A percentile compares a stretch with the other conserved stretches of the same genome.
These are phyloP conservation scores for Eonycteris spelaea DNA, from an alignment of 2,113 vertebrate species.

Conservation along the genomic window DNA sequence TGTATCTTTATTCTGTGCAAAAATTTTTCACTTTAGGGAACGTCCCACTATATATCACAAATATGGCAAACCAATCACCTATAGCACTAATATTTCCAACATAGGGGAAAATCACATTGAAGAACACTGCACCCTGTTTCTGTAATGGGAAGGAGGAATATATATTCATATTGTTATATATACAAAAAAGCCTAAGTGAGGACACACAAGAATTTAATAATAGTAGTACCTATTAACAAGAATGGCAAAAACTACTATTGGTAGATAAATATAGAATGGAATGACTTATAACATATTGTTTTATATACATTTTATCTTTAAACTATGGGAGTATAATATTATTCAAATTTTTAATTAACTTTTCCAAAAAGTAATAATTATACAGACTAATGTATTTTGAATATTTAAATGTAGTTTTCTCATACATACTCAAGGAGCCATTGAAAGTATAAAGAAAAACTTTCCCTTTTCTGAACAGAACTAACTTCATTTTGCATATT, in stretches of 20 bases:
- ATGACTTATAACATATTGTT: neutral
- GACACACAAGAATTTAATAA: neutral
- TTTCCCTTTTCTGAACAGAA: neutral
- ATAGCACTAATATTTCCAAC: neutral
- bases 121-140: neutral
- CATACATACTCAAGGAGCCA: neutral
- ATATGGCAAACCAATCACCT: neutral
- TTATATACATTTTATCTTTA: neutral
- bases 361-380: neutral
- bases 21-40: neutral
- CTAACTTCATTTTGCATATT: neutral
- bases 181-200: neutral
- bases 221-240: neutral
- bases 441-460: neutral
- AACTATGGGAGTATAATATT: neutral
- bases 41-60: neutral
- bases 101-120: neutral
- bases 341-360: neutral
- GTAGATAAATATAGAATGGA: neutral
- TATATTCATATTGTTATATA: neutral
- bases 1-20: neutral
- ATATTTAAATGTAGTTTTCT: neutral
- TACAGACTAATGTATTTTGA: constrained; percentile 8
- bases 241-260: neutral
- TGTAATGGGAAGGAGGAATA: neutral